A percentile compares a stretch with the other conserved stretches of the same genome.
Evolutionary conservation across 2,888 invertebrate genomes (phyloP).

Genomic region (Scaptomyza parva): DNA sequence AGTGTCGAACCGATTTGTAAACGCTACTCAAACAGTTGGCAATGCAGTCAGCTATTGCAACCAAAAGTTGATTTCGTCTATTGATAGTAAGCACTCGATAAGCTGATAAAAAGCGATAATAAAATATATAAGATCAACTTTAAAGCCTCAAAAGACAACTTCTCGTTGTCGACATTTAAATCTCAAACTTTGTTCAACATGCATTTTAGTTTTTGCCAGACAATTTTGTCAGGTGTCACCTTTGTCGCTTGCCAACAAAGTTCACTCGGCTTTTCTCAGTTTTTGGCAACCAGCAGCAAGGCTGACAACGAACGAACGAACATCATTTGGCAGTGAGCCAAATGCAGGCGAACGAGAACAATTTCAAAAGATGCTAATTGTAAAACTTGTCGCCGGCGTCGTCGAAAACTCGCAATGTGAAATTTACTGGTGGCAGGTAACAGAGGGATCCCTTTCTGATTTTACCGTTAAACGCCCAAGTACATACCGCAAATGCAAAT

Average conservation of each 20-base stretch:
- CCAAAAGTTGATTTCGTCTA: too few species aligned
- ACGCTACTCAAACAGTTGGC: background rate
- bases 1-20: slow-evolving; percentile 14
- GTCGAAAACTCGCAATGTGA: too few species aligned
- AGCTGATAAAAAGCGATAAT: too few species aligned
- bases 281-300: background rate
- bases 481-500: slow-evolving; percentile 65
- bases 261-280: background rate
- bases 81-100: too few species aligned
- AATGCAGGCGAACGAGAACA: background rate
- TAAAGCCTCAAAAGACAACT: too few species aligned
- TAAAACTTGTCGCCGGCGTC: slow-evolving; percentile 9
- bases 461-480: slow-evolving; percentile 14
- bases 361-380: slow-evolving; percentile 40
- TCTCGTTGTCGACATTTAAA: background rate
- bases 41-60: background rate
- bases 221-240: slow-evolving; percentile 28
- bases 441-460: slow-evolving; percentile 46
- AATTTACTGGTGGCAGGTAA: slow-evolving; percentile 12
- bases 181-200: background rate
- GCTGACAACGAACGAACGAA: background rate
- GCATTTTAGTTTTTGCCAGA: background rate
- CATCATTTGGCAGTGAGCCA: slow-evolving; percentile 1
- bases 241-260: slow-evolving; percentile 13
- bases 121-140: too few species aligned